Conservation (phyloP, 2,797 vertebrate species). For the Artibeus lituratus region DNA sequence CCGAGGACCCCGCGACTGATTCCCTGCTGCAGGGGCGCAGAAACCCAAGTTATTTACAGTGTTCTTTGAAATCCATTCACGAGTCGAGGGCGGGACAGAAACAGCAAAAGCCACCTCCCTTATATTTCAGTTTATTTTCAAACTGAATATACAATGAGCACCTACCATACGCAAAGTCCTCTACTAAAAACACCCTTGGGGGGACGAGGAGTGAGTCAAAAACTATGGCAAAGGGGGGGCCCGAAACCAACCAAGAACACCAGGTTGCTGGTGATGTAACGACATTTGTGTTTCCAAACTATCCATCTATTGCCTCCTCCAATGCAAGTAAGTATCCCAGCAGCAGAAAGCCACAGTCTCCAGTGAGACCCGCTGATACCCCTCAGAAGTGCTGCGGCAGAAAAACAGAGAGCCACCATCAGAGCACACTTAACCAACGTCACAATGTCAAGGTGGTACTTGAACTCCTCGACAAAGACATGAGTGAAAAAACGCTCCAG, state of each 20-base stretch:
- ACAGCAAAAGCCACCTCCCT: neutral
- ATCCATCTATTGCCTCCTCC: neutral
- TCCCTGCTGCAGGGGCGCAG: neutral
- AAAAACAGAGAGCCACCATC: neutral
- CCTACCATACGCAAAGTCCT: neutral
- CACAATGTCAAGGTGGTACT: neutral
- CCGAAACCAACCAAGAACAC: neutral
- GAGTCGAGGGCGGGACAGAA: neutral
- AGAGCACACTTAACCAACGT: neutral
- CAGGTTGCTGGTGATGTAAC: neutral
- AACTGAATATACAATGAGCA: conserved; percentile 23
- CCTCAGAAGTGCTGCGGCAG: neutral
- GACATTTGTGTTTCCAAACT: conserved; percentile 10
- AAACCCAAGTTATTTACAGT: neutral
- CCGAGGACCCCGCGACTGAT: neutral
- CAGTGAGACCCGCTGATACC: neutral
- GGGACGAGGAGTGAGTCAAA: neutral
- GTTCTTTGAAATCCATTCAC: neutral
- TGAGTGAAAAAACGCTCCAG: neutral
- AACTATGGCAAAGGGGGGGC: neutral
- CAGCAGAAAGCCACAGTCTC: neutral
- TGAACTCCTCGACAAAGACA: neutral
- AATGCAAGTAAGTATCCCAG: neutral
- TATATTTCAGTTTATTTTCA: conserved; percentile 5
- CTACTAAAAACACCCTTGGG: neutral